Percentiles rank a stretch among this genome's conserved stretches.
These are phyloP conservation scores for Neodiprion pinetum DNA, from an alignment of 1,140 invertebrate genomes.

Conservation along the genomic window DNA sequence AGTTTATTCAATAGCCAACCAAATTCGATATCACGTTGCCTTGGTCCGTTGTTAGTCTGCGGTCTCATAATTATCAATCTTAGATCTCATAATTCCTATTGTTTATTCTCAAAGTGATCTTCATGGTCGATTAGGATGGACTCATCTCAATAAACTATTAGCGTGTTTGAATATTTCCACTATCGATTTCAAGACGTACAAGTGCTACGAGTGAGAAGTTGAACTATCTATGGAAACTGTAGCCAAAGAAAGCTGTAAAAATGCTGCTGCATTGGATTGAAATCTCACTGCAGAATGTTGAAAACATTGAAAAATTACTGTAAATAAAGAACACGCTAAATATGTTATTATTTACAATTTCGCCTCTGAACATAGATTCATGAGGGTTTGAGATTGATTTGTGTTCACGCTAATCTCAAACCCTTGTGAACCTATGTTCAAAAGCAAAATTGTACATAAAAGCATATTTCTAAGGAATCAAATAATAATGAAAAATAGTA, in stretches of 20 bases:
- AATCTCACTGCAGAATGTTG: constrained; percentile 19
- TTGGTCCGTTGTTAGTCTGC: background rate
- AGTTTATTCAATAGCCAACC: background rate
- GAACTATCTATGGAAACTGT: constrained; percentile 10
- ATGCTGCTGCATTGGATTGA: constrained; percentile 19
- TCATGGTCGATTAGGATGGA: constrained; percentile 19
- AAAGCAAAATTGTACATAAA: background rate
- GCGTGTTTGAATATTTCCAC: constrained; percentile 22
- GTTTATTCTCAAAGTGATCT: constrained; percentile 13
- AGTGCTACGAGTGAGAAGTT: constrained; percentile 21
- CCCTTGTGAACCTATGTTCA: background rate
- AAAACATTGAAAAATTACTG: constrained; percentile 10
- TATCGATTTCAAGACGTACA: constrained; percentile 18
- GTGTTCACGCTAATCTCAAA: background rate
- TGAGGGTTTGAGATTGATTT: too few species aligned
- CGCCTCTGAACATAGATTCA: too few species aligned
- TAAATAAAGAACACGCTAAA: background rate
- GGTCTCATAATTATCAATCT: background rate
- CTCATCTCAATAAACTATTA: constrained; percentile 23
- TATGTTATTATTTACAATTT: too few species aligned
- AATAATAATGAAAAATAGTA: background rate
- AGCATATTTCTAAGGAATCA: background rate
- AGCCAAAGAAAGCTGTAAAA: constrained; percentile 21
- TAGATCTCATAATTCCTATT: background rate
- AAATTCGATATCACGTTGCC: background rate